Base-by-base conservation (phyloP, 2,888 invertebrate genomes). In the Chymomyza caudatula region DNA sequence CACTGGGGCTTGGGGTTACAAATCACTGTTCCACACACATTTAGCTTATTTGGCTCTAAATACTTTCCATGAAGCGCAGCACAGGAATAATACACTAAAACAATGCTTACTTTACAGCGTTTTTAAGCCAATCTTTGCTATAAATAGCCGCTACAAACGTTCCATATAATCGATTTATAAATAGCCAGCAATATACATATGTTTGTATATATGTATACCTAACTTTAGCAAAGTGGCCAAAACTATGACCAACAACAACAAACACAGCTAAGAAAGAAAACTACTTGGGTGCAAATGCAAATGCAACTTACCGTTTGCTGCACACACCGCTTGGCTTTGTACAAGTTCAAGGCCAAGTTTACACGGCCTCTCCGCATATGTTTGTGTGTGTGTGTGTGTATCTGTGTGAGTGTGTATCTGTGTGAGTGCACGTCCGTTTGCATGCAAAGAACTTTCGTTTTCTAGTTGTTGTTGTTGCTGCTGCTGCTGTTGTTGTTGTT, bases 261-360 rank as follows among this genome's bases (percentile, higher is more conserved):
- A 19, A 51, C 17, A 11, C 29, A 37, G 8, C 29, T 6, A 29
- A 29, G 11, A 37, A 37, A 4, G 5, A 37, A 37, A 37, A 4
- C 25, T 8, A 11, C 29, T 37, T 37, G 11, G 11, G 11, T 11
- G 11, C 29, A 37, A 54, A 37, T 49, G 65, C 59, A 57, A 78
- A 66, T 70, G 66, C 65, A 74, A 79, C 83, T 86, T 82, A 82
- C 83, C 82, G 49, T 67, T 56, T 25, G 76, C 73, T 76, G 76
- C 73, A 13, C 17, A 6, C 51, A 76, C 78, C 73, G 73, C 68
- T 67, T 67, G 78, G 72, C 73, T 8, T 37, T 69, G 80, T 73
- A 79, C 85, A 82, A 82, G 82, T 82, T 82, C 82, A 82, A 82
- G 82, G 82, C 85, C 82, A 86, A 85, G 75, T 83, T 73, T 69